Percentiles rank a stretch among this genome's conserved stretches.
Conservation (phyloP, 2,888 invertebrate genomes). For the Brachypalpus laphriformis region DNA sequence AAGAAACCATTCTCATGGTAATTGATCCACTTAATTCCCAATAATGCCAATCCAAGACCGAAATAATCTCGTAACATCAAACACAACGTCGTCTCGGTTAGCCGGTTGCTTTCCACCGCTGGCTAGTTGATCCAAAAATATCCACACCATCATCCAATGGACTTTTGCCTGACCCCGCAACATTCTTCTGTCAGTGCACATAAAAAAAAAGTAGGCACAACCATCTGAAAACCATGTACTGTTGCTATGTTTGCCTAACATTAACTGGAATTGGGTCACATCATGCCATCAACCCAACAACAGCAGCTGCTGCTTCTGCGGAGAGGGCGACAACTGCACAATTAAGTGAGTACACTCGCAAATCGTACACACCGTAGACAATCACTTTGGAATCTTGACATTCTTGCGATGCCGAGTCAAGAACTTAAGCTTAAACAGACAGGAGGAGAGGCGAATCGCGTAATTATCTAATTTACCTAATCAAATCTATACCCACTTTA, state of each 20-base stretch:
- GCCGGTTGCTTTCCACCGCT: neutral
- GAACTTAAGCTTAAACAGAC: conserved; percentile 35
- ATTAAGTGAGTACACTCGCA: conserved; percentile 33
- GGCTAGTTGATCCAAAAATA: conserved; percentile 17
- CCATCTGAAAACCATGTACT: conserved; percentile 4
- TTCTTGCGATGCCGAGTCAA: conserved; percentile 35
- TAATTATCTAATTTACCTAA: conserved; percentile 72
- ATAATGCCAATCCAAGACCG: conserved; percentile 16
- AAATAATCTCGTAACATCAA: conserved; percentile 1
- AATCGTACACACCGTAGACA: neutral
- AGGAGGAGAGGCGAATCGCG: conserved; percentile 23
- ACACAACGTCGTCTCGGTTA: neutral
- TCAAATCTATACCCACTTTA: conserved; percentile 59
- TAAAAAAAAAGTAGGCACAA: neutral
- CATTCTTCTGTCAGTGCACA: conserved; percentile 25
- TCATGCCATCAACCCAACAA: conserved; percentile 35
- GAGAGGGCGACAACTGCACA: conserved; percentile 27
- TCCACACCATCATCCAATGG: conserved; percentile 17
- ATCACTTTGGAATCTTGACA: conserved; percentile 33
- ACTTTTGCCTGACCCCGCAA: conserved; percentile 26
- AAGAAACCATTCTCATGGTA: conserved; percentile 30
- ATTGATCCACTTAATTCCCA: conserved; percentile 48
- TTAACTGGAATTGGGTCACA: conserved; percentile 57
- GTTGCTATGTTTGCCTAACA: conserved; percentile 31
- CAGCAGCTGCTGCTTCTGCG: neutral